These are phyloP conservation scores for Zootoca vivipara DNA, from an alignment of 2,113 vertebrate species.

Conservation along the genomic window DNA sequence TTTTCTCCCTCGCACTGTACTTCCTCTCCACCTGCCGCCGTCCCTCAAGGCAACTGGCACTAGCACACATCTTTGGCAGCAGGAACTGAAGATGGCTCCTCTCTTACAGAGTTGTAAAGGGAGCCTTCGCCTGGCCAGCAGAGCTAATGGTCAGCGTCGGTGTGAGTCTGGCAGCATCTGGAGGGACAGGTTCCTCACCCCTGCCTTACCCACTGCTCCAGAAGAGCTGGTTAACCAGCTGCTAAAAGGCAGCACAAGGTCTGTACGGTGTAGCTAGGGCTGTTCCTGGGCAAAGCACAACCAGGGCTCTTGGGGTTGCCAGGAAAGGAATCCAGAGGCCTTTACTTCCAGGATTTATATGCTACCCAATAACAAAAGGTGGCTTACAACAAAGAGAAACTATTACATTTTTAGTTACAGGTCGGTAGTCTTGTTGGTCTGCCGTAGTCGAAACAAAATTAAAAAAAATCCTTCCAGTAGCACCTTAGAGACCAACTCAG, in stretches of 20 bases:
- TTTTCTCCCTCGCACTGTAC: neutral
- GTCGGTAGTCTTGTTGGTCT: no score
- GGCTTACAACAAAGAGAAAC: no score
- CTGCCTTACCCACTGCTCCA: neutral
- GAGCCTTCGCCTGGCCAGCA: neutral
- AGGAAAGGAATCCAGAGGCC: neutral
- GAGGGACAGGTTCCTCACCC: no score
- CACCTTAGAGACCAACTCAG: no score
- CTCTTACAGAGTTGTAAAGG: neutral
- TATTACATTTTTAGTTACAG: no score
- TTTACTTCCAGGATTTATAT: no score
- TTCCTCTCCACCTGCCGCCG: neutral
- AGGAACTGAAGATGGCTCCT: neutral
- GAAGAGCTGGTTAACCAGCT: neutral
- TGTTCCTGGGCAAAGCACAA: neutral
- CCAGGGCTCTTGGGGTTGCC: neutral
- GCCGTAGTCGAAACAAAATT: no score
- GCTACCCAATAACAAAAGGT: no score
- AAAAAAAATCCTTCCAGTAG: no score
- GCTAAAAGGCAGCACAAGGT: neutral
- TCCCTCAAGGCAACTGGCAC: neutral
- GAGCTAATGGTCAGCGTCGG: neutral
- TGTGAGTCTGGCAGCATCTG: neutral
- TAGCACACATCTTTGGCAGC: neutral
- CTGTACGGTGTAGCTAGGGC: neutral